Evolutionary conservation across 2,113 vertebrate species (phyloP).

Genomic region (Phrynosoma platyrhinos): DNA sequence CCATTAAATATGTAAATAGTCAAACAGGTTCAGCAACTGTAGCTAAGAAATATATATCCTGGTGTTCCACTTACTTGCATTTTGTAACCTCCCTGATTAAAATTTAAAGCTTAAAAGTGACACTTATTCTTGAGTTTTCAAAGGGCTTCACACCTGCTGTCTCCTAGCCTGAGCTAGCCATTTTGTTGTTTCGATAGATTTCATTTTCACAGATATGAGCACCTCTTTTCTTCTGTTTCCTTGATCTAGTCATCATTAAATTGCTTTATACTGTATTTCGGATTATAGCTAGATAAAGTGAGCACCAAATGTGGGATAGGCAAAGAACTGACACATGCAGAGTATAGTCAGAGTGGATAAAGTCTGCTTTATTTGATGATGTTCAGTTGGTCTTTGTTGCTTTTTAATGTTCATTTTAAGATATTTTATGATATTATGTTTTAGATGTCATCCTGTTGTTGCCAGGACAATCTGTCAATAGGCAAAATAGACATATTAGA

Average conservation of each 20-base stretch:
- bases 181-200: constrained; percentile 33
- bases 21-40: constrained; percentile 42
- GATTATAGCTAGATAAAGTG: background rate
- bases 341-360: no score
- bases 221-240: background rate
- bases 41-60: constrained; percentile 38
- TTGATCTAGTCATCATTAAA: background rate
- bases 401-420: constrained; percentile 23
- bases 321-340: no score
- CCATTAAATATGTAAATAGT: constrained; percentile 50
- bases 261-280: background rate
- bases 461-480: background rate
- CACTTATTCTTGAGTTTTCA: constrained; percentile 35
- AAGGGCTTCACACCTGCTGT: constrained; percentile 37
- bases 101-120: constrained; percentile 42
- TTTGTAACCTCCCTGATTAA: constrained; percentile 51
- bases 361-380: background rate
- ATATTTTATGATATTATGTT: background rate
- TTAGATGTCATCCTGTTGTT: background rate
- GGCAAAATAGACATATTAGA: background rate
- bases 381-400: background rate
- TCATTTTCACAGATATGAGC: constrained; percentile 23
- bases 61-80: constrained; percentile 31
- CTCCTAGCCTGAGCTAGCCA: constrained; percentile 18
- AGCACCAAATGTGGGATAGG: background rate